phyloP scores from a whole-genome alignment of 2,113 vertebrate species.

The Sapayoa aenigma region DNA sequence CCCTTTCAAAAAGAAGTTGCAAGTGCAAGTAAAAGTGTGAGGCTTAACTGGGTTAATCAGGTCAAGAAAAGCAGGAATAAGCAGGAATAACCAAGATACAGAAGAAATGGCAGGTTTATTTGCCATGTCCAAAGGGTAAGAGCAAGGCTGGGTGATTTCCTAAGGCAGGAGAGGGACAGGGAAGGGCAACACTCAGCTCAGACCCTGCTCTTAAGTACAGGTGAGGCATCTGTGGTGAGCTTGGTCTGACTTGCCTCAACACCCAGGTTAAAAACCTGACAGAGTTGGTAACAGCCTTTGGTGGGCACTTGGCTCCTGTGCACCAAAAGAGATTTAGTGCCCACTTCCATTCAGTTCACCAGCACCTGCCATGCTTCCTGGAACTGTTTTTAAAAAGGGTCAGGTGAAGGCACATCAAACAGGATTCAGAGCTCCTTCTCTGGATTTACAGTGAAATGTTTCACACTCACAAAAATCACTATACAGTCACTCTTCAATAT shows the following conservation, averaged over 20 bases:
- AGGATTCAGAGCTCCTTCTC: neutral
- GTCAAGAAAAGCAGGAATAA: neutral
- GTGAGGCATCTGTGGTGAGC: neutral
- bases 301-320: neutral
- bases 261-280: neutral
- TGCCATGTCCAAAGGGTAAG: neutral
- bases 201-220: neutral
- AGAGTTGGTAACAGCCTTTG: neutral
- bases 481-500: neutral
- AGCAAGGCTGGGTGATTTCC: neutral
- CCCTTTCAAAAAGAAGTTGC: neutral
- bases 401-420: neutral
- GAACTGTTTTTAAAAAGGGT: neutral
- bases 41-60: neutral
- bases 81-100: neutral
- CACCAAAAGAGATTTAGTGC: rapidly evolving
- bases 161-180: neutral
- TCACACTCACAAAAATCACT: neutral
- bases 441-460: rapidly evolving
- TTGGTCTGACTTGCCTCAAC: neutral
- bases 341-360: neutral
- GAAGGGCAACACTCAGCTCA: neutral
- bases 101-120: neutral
- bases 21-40: neutral
- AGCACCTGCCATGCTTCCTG: neutral